These are phyloP conservation scores for Meteorus sp. DNA, from an alignment of 1,140 invertebrate species.

Conservation along the genomic window DNA sequence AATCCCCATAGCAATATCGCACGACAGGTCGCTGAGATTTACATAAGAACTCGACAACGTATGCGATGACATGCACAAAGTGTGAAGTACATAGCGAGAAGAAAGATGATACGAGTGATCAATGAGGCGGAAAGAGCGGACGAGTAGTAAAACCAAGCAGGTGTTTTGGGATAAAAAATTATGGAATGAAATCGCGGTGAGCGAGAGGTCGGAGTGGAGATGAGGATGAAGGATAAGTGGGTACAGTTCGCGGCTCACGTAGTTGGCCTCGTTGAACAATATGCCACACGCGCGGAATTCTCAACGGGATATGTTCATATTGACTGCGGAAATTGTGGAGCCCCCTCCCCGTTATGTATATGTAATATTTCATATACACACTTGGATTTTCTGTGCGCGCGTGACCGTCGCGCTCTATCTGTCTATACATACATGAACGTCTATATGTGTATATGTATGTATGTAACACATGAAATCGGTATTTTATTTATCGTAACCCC, in stretches of 20 bases:
- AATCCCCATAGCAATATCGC: slow-evolving; percentile 24
- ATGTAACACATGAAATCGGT: slow-evolving; percentile 8
- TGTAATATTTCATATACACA: neutral
- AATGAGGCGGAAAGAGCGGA: neutral
- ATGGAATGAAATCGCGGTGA: neutral
- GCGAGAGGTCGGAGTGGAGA: neutral
- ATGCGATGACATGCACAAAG: too few relatives aligned
- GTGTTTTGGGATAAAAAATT: slow-evolving; percentile 1
- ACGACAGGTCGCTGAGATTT: slow-evolving; percentile 25
- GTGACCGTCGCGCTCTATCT: neutral
- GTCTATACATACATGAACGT: neutral
- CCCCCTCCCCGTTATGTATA: neutral
- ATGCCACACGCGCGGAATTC: slow-evolving; percentile 22
- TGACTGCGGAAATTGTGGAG: slow-evolving; percentile 25
- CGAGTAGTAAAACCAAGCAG: neutral
- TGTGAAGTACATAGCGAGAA: too few relatives aligned
- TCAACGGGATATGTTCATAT: slow-evolving; percentile 23
- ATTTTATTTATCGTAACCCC: slow-evolving; percentile 23
- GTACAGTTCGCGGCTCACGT: slow-evolving; percentile 10
- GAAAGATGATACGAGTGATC: neutral
- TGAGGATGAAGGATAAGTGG: too few relatives aligned
- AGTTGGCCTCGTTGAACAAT: slow-evolving; percentile 26
- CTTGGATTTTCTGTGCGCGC: neutral
- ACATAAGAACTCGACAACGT: slow-evolving; percentile 11
- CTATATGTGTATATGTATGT: neutral